Evolutionary conservation across 2,113 vertebrate genomes (phyloP).

Genomic region (Aegotheles bennettii): DNA sequence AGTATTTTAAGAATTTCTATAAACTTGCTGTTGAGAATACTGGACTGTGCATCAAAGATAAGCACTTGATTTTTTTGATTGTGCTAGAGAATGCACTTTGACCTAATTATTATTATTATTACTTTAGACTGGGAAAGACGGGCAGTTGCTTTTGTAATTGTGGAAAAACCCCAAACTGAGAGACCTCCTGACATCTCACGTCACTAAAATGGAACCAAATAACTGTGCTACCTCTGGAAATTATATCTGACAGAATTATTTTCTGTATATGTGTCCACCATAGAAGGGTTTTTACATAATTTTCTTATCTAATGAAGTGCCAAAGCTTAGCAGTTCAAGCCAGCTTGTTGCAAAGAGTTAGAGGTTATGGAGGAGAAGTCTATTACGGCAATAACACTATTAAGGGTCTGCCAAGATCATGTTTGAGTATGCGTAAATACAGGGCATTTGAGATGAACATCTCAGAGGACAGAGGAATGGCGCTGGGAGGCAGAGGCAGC

Average conservation of each 20-base stretch:
- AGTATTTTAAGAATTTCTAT: not conserved
- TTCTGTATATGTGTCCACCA: not conserved
- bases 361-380: conserved; percentile 40
- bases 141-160: conserved; percentile 23
- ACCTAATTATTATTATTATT: conserved; percentile 20
- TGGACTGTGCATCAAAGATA: not conserved
- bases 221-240: not conserved
- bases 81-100: conserved; percentile 3
- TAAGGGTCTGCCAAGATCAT: conserved; percentile 30
- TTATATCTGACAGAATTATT: not conserved
- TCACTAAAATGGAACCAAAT: conserved; percentile 52
- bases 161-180: conserved; percentile 4
- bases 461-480: not conserved
- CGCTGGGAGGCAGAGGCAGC: not conserved
- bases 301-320: conserved; percentile 49
- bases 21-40: not conserved
- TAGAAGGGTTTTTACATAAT: conserved; percentile 1
- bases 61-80: conserved; percentile 15
- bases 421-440: not conserved
- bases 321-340: conserved; percentile 3
- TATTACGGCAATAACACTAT: conserved; percentile 36
- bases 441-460: not conserved
- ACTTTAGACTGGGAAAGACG: not conserved
- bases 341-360: conserved; percentile 29
- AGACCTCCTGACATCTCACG: conserved; percentile 21